Evolutionary conservation across 2,888 invertebrate species (phyloP), one percentile per base, ranked within the genome.

Genomic region (Cyaniris semiargus): DNA sequence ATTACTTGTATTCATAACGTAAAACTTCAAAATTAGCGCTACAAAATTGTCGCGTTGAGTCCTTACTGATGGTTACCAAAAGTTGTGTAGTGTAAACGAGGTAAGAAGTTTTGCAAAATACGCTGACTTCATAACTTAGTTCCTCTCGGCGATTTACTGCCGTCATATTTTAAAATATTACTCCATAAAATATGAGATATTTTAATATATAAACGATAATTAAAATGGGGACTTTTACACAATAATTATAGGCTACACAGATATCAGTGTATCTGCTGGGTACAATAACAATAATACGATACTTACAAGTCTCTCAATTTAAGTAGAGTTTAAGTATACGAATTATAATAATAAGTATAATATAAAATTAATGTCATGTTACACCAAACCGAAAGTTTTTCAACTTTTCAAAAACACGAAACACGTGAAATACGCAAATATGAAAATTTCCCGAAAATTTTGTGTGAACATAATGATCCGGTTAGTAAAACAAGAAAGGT

Each of bases 401-500:
- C 2, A 66, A 66, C 66, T 27, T 66, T 27, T 66, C 15, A 23
- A 27, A 27, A 27, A 23, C 0, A 27, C 8, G 38, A 27, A 27
- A 15, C 5, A 27, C 21, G 10, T 13, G 15, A 23, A 27, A 23
- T 15, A 27, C 21, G 38, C 7, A 44, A 23, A 72, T 15, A 53
- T 44, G 48, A 53, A 53, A 44, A 23, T 2, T 71, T 44, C 23
- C 1, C n/a, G n/a, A 44, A 71, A 44, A 72, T 18, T 18, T 70
- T 8, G 27, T 53, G 80, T 80, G 80, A 82, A 82, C 81, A 81
- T 81, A 81, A 82, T 80, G 79, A 79, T 80, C 80, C 80, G 83
- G 84, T 87, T 87, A 87, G 88, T 88, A 88, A 89, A 90, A 89
- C 88, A 88, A 85, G 81, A 83, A 84, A 87, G 88, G 89, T 90